A percentile compares a stretch with the other conserved stretches of the same genome.
Conservation (phyloP, 2,113 vertebrate genomes). For the Upupa epops region DNA sequence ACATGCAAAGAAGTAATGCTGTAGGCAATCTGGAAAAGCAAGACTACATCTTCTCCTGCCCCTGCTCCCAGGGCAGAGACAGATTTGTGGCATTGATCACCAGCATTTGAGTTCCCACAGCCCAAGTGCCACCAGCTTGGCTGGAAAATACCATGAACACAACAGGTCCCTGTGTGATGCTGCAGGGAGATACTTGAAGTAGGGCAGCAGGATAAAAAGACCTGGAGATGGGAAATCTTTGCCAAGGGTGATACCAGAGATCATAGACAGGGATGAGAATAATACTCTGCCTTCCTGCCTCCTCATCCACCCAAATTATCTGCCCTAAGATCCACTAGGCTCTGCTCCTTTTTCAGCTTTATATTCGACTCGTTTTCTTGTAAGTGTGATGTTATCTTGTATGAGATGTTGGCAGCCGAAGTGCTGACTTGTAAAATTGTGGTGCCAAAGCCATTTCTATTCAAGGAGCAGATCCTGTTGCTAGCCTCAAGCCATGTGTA, state of each 20-base stretch:
- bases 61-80: too few relatives aligned
- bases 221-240: neutral
- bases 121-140: too few relatives aligned
- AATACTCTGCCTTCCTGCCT: neutral
- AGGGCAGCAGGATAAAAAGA: neutral
- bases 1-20: neutral
- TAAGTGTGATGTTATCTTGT: constrained; percentile 33
- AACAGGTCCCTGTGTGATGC: too few relatives aligned
- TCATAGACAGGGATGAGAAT: neutral
- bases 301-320: neutral
- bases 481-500: neutral
- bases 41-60: too few relatives aligned
- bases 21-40: too few relatives aligned
- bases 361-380: constrained; percentile 24
- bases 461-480: neutral
- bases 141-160: too few relatives aligned
- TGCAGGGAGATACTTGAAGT: fast-evolving
- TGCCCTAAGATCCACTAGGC: neutral
- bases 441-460: neutral
- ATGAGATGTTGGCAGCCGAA: constrained; percentile 15
- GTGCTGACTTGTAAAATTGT: constrained; percentile 5
- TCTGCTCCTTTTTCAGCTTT: neutral
- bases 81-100: too few relatives aligned
- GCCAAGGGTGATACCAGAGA: neutral
- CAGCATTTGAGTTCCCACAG: too few relatives aligned